Evolutionary conservation across 2,113 vertebrate species (phyloP), one percentile per base, ranked within the genome.

Genomic region (Oxyruncus cristatus): DNA sequence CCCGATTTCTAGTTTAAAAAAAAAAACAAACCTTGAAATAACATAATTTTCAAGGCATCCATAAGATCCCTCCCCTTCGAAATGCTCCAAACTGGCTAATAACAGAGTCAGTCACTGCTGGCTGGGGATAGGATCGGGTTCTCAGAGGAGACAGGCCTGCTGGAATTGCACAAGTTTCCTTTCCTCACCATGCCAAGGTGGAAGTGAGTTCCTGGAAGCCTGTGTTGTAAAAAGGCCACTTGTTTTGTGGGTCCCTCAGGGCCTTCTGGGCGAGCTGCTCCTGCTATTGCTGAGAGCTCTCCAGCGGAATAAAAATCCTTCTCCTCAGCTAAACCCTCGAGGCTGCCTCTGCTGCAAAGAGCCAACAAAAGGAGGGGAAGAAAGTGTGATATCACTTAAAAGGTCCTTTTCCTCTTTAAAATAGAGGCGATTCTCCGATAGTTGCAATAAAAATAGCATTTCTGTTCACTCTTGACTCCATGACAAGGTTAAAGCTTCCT

Each of bases 171-270:
- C 7, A 66, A 46, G 14, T 12, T 89, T 78, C 4, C 1, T 49
- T 81, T 62, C 19, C 47, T 81, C 33, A 13, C 0, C 0, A 28
- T 1, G 14, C 26, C 3, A 30, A 85, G 52, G 28, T 49, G 22
- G 65, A 74, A 44, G n/a, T 49, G 53, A 53, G 53, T 32, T 82
- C 44, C 66, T 89, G 65, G 77, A 94, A 81, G 47, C 32, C 11
- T 9, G 12, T 15, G 35, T 75, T 79, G 26, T 47, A 6, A 58
- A 74, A 85, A 58, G 33, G 21, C 16, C 39, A 3, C 52, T 47
- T 18, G 6, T 82, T 92, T 82, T 75, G 56, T 68, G 33, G 5
- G 7, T 63, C 56, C 8, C 20, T 78, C n/a, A 20, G 32, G 55
- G 20, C 50, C 5, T 3, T 9, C 42, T 79, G 27, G 20, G 26